Base-by-base conservation (phyloP, 2,797 vertebrate genomes). In the Pipistrellus pipistrellus region DNA sequence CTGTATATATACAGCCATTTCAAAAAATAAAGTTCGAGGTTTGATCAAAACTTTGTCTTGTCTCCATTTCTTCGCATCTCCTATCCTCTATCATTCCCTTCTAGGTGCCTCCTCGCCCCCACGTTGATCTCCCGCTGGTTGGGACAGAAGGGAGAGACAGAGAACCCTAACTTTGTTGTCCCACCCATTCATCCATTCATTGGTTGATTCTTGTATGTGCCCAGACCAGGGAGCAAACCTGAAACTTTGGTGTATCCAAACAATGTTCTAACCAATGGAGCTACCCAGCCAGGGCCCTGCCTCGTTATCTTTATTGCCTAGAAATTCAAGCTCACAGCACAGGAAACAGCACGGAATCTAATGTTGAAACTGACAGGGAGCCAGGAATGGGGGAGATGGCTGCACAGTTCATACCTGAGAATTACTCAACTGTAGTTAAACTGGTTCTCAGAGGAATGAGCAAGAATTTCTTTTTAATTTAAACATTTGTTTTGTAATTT, bases 221-320 rank as follows among this genome's bases (percentile, higher is more conserved):
- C 64, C 64, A 68, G 64, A 68, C 64, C 64, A 32, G n/a, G 64
- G 64, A 68, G n/a, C 17, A 32, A 68, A 68, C 64, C 15, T 32
- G 64, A 68, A 68, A 68, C 64, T 8, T 68, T 32, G 64, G 7
- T 66, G 64, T 32, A 66, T 32, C n/a, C 17, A 20, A 32, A 68
- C n/a, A 32, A 68, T 32, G n/a, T 8, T 68, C 64, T 68, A 35
- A 68, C 64, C 64, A 68, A 20, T 64, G 32, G 17, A 68, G n/a
- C 64, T 68, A 10, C n/a, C 64, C 64, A 32, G 8, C n/a, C 17
- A 66, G 64, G 64, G n/a, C 64, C 30, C 85, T 76, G 77, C 18
- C 44, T 84, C 88, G 30, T 94, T 84, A 89, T 84, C 82, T 95
- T 94, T 85, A 59, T 46, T 91, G 53, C 66, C 83, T 77, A 90